Percentiles rank a stretch among this genome's conserved stretches.
Conservation (phyloP, 2,797 vertebrate species). For the Clamator glandarius region DNA sequence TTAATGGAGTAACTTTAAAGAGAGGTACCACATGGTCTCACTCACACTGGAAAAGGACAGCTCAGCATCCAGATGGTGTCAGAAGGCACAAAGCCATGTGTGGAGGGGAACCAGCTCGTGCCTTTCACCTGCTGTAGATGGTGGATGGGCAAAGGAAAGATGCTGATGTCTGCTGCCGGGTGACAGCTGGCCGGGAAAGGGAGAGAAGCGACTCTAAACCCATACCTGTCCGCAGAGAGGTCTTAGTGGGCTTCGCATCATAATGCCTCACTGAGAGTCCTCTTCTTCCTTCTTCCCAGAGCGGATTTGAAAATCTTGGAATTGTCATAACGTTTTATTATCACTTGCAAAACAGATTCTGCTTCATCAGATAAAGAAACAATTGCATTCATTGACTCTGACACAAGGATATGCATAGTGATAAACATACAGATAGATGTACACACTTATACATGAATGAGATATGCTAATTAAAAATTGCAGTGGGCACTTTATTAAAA, state of each 20-base stretch:
- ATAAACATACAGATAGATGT: constrained; percentile 76
- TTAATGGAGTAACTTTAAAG: neutral
- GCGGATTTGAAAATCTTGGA: constrained; percentile 70
- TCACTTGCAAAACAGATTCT: constrained; percentile 76
- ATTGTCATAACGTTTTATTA: constrained; percentile 75
- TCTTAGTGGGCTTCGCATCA: constrained; percentile 23
- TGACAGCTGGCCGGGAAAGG: neutral
- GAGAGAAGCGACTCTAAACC: constrained; percentile 19
- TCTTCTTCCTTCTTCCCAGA: constrained; percentile 69
- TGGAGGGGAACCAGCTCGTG: accelerated
- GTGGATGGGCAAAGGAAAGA: neutral
- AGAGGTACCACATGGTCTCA: neutral
- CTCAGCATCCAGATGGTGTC: neutral
- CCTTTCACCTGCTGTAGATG: neutral
- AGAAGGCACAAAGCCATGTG: neutral
- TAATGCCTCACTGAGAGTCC: constrained; percentile 21
- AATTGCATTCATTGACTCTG: constrained; percentile 78
- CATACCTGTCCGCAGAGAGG: constrained; percentile 39
- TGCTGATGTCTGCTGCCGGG: neutral
- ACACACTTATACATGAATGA: constrained; percentile 76
- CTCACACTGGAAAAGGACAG: neutral
- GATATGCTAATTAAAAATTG: constrained; percentile 80
- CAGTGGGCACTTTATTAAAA: constrained; percentile 82
- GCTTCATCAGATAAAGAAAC: constrained; percentile 76
- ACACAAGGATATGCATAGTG: constrained; percentile 70